Evolutionary conservation across 2,113 vertebrate species (phyloP).

Genomic region (Carettochelys insculpta): DNA sequence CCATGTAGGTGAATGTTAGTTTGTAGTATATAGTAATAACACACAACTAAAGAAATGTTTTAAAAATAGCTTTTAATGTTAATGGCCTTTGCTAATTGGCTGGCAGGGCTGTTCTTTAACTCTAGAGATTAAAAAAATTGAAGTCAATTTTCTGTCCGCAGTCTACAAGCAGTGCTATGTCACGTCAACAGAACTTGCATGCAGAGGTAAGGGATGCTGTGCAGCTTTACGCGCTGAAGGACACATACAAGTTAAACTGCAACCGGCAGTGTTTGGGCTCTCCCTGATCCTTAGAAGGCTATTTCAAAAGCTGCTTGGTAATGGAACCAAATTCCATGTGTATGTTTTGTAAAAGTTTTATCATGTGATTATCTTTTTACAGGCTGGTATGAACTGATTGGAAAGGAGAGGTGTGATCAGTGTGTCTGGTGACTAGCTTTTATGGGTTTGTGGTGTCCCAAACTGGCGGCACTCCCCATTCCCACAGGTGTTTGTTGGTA

Average conservation of each 20-base stretch:
- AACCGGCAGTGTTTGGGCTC: neutral
- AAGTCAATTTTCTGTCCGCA: fast-evolving
- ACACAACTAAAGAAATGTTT: neutral
- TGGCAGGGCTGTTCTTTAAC: neutral
- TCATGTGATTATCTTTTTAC: fast-evolving
- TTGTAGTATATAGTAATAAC: neutral
- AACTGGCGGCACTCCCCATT: fast-evolving
- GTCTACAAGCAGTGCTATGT: neutral
- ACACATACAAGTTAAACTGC: fast-evolving
- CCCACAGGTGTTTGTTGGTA: fast-evolving
- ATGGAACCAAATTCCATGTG: fast-evolving
- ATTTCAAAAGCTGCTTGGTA: neutral
- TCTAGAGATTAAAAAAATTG: fast-evolving
- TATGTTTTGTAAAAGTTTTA: fast-evolving
- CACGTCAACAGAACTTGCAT: fast-evolving
- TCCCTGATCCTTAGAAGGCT: neutral
- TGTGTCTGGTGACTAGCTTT: fast-evolving
- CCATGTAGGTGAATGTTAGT: neutral
- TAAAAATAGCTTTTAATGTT: neutral
- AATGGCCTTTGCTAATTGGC: neutral
- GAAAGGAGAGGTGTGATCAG: fast-evolving
- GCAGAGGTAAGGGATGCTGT: fast-evolving
- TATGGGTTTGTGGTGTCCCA: fast-evolving
- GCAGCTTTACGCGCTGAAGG: neutral
- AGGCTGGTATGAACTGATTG: fast-evolving